Conservation (phyloP, 1,140 invertebrate species). For the Diabrotica undecimpunctata region DNA sequence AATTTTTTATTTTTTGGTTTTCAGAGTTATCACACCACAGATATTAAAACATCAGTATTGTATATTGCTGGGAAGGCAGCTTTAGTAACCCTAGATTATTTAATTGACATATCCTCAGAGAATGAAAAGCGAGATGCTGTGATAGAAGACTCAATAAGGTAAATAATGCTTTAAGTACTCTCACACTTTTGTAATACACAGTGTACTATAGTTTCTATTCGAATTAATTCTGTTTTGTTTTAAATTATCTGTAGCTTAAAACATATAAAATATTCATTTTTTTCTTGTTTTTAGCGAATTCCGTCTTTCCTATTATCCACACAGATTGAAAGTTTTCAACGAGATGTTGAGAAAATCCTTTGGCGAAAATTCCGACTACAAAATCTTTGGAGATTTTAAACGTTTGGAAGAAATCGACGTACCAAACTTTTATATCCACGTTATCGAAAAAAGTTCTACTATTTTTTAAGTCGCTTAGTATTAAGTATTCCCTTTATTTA, state of each 20-base stretch:
- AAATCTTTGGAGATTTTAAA: constrained; percentile 79
- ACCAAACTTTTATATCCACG: constrained; percentile 82
- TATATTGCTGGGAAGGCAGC: constrained; percentile 68
- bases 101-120: constrained; percentile 53
- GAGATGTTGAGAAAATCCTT: constrained; percentile 70
- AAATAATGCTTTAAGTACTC: constrained; percentile 12
- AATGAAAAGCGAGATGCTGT: constrained; percentile 29
- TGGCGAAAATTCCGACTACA: constrained; percentile 59
- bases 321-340: constrained; percentile 67
- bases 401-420: constrained; percentile 57
- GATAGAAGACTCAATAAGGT: constrained; percentile 36
- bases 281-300: constrained; percentile 63
- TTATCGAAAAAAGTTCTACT: constrained; percentile 64
- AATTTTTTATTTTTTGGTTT: constrained; percentile 19
- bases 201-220: too few species aligned
- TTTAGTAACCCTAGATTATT: constrained; percentile 76
- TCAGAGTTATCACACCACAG: constrained; percentile 73
- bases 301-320: constrained; percentile 82
- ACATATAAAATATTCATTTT: not conserved
- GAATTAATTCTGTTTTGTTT: too few species aligned
- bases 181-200: not conserved
- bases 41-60: constrained; percentile 79
- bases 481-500: too few species aligned
- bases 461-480: not conserved
- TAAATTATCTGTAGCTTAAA: too few species aligned